Conservation (phyloP, 2,888 invertebrate genomes). For the Plagodis pulveraria region DNA sequence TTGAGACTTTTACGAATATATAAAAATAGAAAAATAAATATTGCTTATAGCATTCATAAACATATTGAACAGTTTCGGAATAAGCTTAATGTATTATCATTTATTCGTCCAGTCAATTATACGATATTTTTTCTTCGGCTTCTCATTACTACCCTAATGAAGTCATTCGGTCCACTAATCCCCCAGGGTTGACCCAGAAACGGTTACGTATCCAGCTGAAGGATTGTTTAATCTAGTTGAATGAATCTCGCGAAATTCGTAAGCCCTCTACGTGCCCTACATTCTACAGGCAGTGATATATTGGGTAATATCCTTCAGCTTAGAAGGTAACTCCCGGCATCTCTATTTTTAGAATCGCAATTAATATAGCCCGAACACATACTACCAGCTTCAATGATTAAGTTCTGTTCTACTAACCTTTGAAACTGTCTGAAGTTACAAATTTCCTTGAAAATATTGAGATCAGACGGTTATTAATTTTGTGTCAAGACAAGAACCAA, state of each 20-base stretch:
- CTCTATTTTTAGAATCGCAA: constrained; percentile 27
- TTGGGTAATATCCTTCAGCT: constrained; percentile 36
- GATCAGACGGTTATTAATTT: too few relatives aligned
- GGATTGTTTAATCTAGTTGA: constrained; percentile 48
- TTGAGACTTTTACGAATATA: too few relatives aligned
- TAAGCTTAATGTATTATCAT: too few relatives aligned
- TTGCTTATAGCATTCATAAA: too few relatives aligned
- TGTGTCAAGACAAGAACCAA: too few relatives aligned
- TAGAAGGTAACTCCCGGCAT: constrained; percentile 9
- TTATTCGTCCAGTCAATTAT: too few relatives aligned
- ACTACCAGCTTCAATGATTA: too few relatives aligned
- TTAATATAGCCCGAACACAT: neutral
- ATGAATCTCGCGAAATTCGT: constrained; percentile 41
- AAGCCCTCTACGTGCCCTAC: constrained; percentile 38
- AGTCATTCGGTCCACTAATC: constrained; percentile 43
- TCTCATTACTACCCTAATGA: constrained; percentile 21
- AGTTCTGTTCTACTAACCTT: constrained; percentile 6
- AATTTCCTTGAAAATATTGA: too few relatives aligned
- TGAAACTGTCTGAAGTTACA: too few relatives aligned
- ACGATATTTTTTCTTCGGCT: neutral
- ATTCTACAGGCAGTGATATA: constrained; percentile 34
- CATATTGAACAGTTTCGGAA: too few relatives aligned
- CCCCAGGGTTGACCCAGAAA: constrained; percentile 47
- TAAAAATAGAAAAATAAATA: too few relatives aligned
- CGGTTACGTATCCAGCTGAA: constrained; percentile 35